Percentiles rank a stretch among this genome's conserved stretches.
Evolutionary conservation across 2,888 invertebrate species (phyloP).

Genomic region (Glyphotaelius pellucidus): DNA sequence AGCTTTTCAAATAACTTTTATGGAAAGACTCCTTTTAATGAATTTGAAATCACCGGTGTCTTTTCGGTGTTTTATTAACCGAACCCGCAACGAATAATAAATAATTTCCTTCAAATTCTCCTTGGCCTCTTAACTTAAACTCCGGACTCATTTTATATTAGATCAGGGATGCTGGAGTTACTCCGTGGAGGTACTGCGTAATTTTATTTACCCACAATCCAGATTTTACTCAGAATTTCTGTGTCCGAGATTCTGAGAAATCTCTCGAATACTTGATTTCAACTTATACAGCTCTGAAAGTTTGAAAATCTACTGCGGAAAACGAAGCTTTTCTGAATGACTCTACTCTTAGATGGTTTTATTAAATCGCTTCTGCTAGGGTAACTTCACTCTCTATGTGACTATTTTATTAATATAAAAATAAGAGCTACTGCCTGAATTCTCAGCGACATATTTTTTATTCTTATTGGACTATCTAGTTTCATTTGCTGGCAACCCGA

Average conservation of each 20-base stretch:
- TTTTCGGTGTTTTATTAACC: not conserved
- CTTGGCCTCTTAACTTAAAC: not conserved
- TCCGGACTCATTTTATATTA: slow-evolving; percentile 3
- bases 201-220: slow-evolving; percentile 13
- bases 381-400: not conserved
- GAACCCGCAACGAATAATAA: not conserved
- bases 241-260: slow-evolving; percentile 9
- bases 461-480: not conserved
- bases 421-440: not conserved
- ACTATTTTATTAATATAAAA: not conserved
- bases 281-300: not conserved
- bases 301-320: not conserved
- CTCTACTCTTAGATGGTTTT: not conserved
- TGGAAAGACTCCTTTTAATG: not conserved
- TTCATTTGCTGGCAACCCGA: no score
- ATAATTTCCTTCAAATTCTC: not conserved
- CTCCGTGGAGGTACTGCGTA: not conserved
- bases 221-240: not conserved
- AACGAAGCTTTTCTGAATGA: not conserved
- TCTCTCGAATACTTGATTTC: not conserved
- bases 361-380: not conserved
- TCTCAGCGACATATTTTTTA: not conserved
- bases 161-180: not conserved
- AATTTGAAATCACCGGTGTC: not conserved
- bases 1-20: not conserved